Conservation (phyloP, 2,797 vertebrate genomes). For the Rhodeus uyekii region DNA sequence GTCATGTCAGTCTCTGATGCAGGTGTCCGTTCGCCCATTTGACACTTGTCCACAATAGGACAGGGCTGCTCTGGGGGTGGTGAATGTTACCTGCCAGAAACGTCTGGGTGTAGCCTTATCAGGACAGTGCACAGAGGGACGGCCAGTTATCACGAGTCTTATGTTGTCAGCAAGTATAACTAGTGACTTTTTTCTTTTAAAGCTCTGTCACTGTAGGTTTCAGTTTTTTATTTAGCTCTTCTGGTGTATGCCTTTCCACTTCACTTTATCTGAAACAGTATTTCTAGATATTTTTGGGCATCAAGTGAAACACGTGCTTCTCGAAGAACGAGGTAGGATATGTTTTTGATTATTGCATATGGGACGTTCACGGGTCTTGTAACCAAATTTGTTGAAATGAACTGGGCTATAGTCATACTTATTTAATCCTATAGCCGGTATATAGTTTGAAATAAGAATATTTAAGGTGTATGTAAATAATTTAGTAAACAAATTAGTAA, state of each 20-base stretch:
- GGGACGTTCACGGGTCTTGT: not conserved
- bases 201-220: not conserved
- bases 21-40: not conserved
- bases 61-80: not conserved
- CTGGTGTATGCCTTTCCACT: not conserved
- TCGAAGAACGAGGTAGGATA: conserved; percentile 13
- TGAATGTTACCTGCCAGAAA: not conserved
- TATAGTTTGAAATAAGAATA: not conserved
- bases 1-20: not conserved
- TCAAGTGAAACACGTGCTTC: conserved; percentile 2
- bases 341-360: not conserved
- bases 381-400: not conserved
- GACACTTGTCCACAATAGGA: not conserved
- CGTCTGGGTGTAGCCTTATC: conserved; percentile 30
- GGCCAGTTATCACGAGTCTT: not conserved
- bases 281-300: not conserved
- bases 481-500: not conserved
- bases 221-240: not conserved
- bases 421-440: not conserved
- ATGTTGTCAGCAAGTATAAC: not conserved
- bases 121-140: conserved; percentile 14
- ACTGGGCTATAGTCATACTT: no score
- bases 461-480: not conserved
- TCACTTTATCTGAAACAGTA: not conserved
- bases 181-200: not conserved